Evolutionary conservation across 1,140 invertebrate genomes (phyloP), one percentile per base, ranked within the genome.

Genomic region (Ladona fulva): DNA sequence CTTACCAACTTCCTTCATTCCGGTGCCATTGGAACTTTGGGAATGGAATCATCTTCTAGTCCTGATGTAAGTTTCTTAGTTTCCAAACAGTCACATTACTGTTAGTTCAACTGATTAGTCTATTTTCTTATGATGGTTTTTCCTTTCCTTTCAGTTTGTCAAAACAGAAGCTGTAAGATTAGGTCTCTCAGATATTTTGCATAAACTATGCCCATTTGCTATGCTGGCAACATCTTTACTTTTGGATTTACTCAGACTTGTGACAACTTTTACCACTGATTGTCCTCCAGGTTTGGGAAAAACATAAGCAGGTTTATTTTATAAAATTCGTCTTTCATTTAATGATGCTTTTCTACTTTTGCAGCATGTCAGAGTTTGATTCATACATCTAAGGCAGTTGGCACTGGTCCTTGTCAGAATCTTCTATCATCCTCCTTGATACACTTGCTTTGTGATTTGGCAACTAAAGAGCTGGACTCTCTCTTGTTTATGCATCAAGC

Each of bases 141-240:
- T 37, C 1, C 29, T 37, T 37, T 37, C 8, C 29, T 12, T 52
- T 3, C 52, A 66, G 24, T 66, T 81, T 22, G 85, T 85, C 0
- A 89, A 89, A 79, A 79, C 81, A 73, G 81, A 80, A 66, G 82
- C 86, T 6, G 83, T 84, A 0, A 80, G 83, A 75, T 80, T 83
- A 29, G 86, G 87, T 42, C 81, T 89, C 19, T 84, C 87, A 10
- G 88, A 89, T 81, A 79, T 86, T 6, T 75, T 88, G 10, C 88
- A 89, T 78, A 89, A 89, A 82, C 79, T 89, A 24, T 89, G 88
- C 88, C 81, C 82, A 24, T 88, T 88, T 87, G 85, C 87, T 77
- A 82, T 81, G 16, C 81, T 85, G n/a, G 85, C 86, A 80, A 86
- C 85, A 79, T 79, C 73, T 75, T 81, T 86, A 11, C 75, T 86